A percentile compares a stretch with the other conserved stretches of the same genome.
Evolutionary conservation across 2,888 invertebrate species (phyloP).

Genomic region (Drosophila meridiana): DNA sequence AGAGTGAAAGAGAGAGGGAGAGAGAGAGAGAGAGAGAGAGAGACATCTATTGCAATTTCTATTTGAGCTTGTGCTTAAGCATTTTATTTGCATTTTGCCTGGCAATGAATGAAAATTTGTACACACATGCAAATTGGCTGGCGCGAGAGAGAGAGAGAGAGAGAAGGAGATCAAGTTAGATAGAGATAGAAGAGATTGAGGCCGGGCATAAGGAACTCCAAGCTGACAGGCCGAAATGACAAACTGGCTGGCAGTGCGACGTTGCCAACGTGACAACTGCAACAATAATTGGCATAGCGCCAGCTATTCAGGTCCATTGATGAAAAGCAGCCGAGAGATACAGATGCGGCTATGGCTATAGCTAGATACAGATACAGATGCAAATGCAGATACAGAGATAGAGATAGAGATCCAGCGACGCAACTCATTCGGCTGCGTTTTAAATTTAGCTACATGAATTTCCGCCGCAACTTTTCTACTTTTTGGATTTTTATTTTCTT

Average conservation of each 20-base stretch:
- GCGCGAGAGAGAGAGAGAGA: not conserved
- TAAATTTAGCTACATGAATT: constrained; percentile 76
- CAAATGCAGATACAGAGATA: constrained; percentile 24
- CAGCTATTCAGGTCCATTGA: constrained; percentile 71
- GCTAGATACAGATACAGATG: constrained; percentile 25
- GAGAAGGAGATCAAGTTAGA: not conserved
- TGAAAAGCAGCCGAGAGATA: constrained; percentile 62
- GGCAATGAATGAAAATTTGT: constrained; percentile 71
- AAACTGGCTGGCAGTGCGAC: constrained; percentile 55
- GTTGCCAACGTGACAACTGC: constrained; percentile 55
- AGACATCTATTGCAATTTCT: constrained; percentile 41
- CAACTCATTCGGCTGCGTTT: constrained; percentile 60
- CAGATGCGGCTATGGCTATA: constrained; percentile 17
- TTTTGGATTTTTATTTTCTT: constrained; percentile 31
- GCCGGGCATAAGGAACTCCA: constrained; percentile 45
- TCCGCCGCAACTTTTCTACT: constrained; percentile 56
- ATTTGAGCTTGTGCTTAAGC: constrained; percentile 57
- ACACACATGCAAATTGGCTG: constrained; percentile 64
- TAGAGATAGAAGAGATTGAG: not conserved
- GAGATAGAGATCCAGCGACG: constrained; percentile 26
- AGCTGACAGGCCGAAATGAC: constrained; percentile 64
- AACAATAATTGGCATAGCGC: constrained; percentile 74
- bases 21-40: not conserved
- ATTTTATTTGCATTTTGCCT: constrained; percentile 65
- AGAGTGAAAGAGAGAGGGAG: not conserved